Evolutionary conservation across 2,888 invertebrate species (phyloP).

Genomic region (Monopis laevigella): DNA sequence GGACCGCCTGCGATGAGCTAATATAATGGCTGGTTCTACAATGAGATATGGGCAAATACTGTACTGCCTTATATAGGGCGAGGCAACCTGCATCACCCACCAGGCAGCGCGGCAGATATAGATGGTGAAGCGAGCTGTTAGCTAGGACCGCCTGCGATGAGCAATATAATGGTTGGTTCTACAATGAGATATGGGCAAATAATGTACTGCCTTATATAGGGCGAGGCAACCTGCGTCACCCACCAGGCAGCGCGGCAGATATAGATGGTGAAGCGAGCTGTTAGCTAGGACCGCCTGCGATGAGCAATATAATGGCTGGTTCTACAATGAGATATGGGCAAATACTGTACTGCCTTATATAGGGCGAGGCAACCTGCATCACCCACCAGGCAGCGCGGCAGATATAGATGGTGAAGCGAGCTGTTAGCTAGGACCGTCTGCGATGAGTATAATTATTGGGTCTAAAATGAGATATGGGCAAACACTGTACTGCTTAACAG

Average conservation of each 20-base stretch:
- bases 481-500: too few relatives aligned
- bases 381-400: conserved; percentile 74
- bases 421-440: conserved; percentile 71
- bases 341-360: conserved; percentile 72
- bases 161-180: too few relatives aligned
- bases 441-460: too few relatives aligned
- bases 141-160: conserved; percentile 69
- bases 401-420: conserved; percentile 72
- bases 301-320: too few relatives aligned
- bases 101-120: conserved; percentile 74
- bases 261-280: conserved; percentile 72
- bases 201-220: conserved; percentile 73
- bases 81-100: conserved; percentile 79
- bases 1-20: conserved; percentile 71
- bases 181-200: too few relatives aligned
- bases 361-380: conserved; percentile 77
- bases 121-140: conserved; percentile 71
- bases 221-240: conserved; percentile 78
- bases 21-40: too few relatives aligned
- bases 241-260: conserved; percentile 73
- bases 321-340: too few relatives aligned
- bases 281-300: conserved; percentile 71
- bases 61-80: conserved; percentile 73
- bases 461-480: too few relatives aligned
- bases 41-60: conserved; percentile 72